Conservation (phyloP, 2,888 invertebrate species). For the Microchrysa polita region DNA sequence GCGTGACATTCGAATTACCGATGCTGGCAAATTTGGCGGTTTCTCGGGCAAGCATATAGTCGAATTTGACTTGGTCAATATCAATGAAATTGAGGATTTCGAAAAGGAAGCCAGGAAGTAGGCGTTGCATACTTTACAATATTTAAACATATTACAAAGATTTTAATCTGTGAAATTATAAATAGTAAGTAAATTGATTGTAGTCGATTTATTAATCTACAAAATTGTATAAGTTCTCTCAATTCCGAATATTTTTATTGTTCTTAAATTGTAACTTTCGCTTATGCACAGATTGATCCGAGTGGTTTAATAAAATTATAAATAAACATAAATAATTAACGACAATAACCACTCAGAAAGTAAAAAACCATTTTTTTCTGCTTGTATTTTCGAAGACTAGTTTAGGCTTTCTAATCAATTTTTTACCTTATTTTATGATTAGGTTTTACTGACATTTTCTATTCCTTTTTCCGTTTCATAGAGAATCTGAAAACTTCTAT, state of each 20-base stretch:
- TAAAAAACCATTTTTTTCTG: too few relatives aligned
- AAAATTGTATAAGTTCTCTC: conserved; percentile 7
- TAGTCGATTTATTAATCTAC: neutral
- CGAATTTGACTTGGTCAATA: conserved; percentile 78
- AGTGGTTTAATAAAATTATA: neutral
- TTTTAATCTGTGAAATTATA: conserved; percentile 6
- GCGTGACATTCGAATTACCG: conserved; percentile 65
- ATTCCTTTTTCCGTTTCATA: neutral
- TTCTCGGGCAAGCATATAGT: conserved; percentile 80
- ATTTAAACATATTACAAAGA: neutral
- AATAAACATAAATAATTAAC: neutral
- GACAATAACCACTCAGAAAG: too few relatives aligned
- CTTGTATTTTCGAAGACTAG: too few relatives aligned
- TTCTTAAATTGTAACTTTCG: neutral
- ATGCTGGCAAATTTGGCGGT: conserved; percentile 74
- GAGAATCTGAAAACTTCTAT: neutral
- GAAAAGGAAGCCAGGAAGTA: conserved; percentile 60
- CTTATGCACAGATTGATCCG: too few relatives aligned
- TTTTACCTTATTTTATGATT: neutral
- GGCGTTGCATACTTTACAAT: neutral
- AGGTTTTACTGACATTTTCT: neutral
- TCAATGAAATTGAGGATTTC: conserved; percentile 69
- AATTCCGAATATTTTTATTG: conserved; percentile 28
- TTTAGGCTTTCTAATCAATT: neutral
- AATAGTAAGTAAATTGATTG: conserved; percentile 1